A percentile compares a stretch with the other conserved stretches of the same genome.
Evolutionary conservation across 2,113 vertebrate genomes (phyloP).

Genomic region (Pituophis catenifer): DNA sequence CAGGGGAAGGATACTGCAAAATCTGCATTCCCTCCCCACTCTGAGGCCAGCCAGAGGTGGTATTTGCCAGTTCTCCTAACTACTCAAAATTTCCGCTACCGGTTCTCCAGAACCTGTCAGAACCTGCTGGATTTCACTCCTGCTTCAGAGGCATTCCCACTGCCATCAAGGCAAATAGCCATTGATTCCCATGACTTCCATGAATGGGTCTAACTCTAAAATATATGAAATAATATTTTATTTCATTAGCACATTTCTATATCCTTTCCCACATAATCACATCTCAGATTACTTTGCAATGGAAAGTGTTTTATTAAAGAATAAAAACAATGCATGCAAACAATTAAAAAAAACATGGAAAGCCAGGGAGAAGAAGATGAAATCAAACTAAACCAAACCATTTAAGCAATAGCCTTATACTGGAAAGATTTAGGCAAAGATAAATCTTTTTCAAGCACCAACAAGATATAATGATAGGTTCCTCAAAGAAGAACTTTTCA

Average conservation of each 20-base stretch:
- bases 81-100: no score
- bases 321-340: neutral
- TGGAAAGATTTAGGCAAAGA: neutral
- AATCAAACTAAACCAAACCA: neutral
- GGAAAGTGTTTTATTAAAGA: neutral
- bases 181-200: no score
- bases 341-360: neutral
- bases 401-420: neutral
- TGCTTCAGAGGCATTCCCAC: no score
- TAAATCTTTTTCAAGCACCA: neutral
- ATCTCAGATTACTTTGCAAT: neutral
- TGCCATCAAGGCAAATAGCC: no score
- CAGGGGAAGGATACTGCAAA: no score
- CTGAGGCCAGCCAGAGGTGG: no score
- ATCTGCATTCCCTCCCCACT: no score
- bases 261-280: neutral
- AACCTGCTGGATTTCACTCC: no score
- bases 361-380: neutral
- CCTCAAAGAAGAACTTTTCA: neutral
- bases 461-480: neutral
- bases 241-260: neutral
- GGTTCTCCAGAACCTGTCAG: no score
- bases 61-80: no score
- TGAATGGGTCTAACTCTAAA: no score
- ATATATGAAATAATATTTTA: neutral